phyloP scores from a whole-genome alignment of 2,797 vertebrate species.

The Toxotes lorentzi region DNA sequence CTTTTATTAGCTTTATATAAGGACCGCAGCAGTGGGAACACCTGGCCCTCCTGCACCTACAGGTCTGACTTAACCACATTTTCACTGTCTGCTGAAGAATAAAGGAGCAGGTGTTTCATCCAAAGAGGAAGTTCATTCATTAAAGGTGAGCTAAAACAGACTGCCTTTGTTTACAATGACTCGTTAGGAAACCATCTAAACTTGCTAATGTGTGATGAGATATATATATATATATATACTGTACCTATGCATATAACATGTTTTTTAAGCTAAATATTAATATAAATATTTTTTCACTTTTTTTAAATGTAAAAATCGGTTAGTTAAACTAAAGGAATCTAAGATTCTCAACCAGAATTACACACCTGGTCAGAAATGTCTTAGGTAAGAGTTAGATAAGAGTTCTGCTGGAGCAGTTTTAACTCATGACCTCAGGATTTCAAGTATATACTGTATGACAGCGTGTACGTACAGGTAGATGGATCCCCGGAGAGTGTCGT shows the following conservation, averaged over 20 bases:
- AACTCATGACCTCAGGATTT: too few relatives aligned
- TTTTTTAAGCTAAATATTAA: too few relatives aligned
- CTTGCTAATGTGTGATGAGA: too few relatives aligned
- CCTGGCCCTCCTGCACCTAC: not conserved
- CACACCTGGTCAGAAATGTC: too few relatives aligned
- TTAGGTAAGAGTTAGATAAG: too few relatives aligned
- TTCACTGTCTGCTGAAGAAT: not conserved
- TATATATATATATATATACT: too few relatives aligned
- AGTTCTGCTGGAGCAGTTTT: too few relatives aligned
- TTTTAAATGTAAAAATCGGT: too few relatives aligned
- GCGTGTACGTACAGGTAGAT: slow-evolving; percentile 87
- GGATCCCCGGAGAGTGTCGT: slow-evolving; percentile 86
- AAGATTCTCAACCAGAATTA: too few relatives aligned
- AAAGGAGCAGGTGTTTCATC: not conserved
- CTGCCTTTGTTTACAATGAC: not conserved
- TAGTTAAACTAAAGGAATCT: too few relatives aligned
- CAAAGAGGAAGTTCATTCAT: not conserved
- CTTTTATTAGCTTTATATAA: not conserved
- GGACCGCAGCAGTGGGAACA: not conserved
- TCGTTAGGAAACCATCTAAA: not conserved
- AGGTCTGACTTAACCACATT: not conserved
- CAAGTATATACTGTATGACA: not conserved
- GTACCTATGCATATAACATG: too few relatives aligned
- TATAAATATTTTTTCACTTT: too few relatives aligned
- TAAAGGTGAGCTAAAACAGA: not conserved